phyloP scores from a whole-genome alignment of 2,113 vertebrate species.

The Brachypodius melanocephalos region DNA sequence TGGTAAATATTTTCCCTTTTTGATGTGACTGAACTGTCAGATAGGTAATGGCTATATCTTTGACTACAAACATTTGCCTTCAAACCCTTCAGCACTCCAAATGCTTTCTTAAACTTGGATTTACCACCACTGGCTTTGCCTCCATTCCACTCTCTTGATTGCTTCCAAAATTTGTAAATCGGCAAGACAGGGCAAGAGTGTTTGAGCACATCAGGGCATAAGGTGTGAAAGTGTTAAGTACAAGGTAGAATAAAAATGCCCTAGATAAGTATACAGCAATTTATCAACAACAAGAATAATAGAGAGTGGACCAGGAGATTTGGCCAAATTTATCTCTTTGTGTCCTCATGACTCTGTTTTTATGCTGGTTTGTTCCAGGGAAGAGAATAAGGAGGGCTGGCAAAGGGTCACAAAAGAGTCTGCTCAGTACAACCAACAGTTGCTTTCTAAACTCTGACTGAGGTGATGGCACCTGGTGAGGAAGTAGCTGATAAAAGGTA shows the following conservation, averaged over 20 bases:
- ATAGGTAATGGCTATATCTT: background rate
- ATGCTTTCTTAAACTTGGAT: background rate
- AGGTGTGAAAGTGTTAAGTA: background rate
- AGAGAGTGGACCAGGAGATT: background rate
- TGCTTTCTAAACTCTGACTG: background rate
- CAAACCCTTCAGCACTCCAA: background rate
- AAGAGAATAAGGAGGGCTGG: background rate
- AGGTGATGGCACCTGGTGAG: background rate
- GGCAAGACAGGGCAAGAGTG: background rate
- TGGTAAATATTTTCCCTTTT: background rate
- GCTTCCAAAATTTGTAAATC: background rate
- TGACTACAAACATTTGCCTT: background rate
- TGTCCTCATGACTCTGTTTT: background rate
- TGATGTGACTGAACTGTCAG: background rate
- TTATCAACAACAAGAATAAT: background rate
- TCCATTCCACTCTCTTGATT: background rate
- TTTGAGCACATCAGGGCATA: background rate
- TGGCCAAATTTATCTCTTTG: background rate
- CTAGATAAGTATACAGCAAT: background rate
- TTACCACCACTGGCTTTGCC: background rate
- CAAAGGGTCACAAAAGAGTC: background rate
- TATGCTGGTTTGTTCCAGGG: background rate
- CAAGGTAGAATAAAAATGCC: background rate
- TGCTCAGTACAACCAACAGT: fast-evolving
- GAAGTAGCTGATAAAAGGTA: background rate